These are phyloP conservation scores for Phalangium opilio DNA, from an alignment of 2,888 invertebrate genomes.

Conservation along the genomic window DNA sequence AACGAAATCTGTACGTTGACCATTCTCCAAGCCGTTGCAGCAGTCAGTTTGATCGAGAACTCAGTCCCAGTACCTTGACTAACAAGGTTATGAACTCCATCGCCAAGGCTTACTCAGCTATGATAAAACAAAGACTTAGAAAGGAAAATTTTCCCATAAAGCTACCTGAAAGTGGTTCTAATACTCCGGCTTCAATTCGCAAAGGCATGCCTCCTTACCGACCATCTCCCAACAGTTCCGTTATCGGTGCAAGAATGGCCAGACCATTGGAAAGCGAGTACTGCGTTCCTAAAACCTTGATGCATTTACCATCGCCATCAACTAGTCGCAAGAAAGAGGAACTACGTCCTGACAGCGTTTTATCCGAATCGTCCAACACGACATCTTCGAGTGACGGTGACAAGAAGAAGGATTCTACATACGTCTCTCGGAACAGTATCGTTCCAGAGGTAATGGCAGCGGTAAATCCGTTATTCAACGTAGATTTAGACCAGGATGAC, in stretches of 20 bases:
- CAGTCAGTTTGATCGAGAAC: constrained; percentile 14
- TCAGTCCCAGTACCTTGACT: constrained; percentile 15
- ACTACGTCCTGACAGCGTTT: constrained; percentile 33
- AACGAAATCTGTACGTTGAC: background rate
- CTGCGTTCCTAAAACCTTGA: constrained; percentile 56
- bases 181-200: constrained; percentile 10
- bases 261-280: constrained; percentile 48
- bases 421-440: background rate
- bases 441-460: constrained; percentile 4
- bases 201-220: constrained; percentile 13
- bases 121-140: constrained; percentile 28
- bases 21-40: constrained; percentile 8
- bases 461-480: background rate
- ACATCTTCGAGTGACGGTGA: constrained; percentile 37
- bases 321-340: constrained; percentile 10
- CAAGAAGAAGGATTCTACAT: constrained; percentile 21
- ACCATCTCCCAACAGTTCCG: constrained; percentile 44
- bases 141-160: constrained; percentile 24
- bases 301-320: constrained; percentile 30
- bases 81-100: constrained; percentile 26
- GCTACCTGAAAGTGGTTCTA: constrained; percentile 15
- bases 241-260: constrained; percentile 72
- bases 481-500: constrained; percentile 12
- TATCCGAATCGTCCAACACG: constrained; percentile 39
- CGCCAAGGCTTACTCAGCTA: constrained; percentile 30